Evolutionary conservation across 2,888 invertebrate species (phyloP), one percentile per base, ranked within the genome.

Genomic region (Lissocephala sabroskyi): DNA sequence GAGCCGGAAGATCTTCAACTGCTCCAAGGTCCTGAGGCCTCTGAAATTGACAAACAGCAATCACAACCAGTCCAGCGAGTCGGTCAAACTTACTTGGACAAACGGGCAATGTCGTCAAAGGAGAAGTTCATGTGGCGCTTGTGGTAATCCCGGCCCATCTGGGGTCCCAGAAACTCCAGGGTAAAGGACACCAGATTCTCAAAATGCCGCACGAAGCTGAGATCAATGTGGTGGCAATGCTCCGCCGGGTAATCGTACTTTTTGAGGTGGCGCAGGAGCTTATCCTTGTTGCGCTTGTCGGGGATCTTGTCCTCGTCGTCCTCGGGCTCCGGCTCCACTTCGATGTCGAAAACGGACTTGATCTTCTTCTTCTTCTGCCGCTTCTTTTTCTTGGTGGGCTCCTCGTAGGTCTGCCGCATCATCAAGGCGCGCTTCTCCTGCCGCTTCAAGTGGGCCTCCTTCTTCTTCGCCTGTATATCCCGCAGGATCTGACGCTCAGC

Each of bases 191-290:
- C 57, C 10, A 83, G 41, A 7, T 62, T 51, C 0, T 60, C 49
- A 19, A 82, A 76, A 40, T 61, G 59, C 2, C 71, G 65, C 10
- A 83, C 39, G 37, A 82, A 70, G 10, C 71, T 59, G 2, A 83
- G 59, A 36, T 80, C 67, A 9, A 80, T 63, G 49, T 83, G 82
- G 42, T 78, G 79, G 11, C 83, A 82, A 16, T 77, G 62, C 30
- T 79, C 64, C 11, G 67, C 44, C 0, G 78, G 77, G 49, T 70
- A 82, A n/a, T 68, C 54, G 2, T 66, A 65, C 13, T 45, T 47
- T 23, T 59, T 62, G 0, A 52, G 6, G 1, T 50, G 52, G 0
- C 29, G n/a, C 9, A 79, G 7, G 2, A 47, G 42, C 10, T 61
- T 62, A 2, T 52, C 52, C 44, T 65, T 62, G 36, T 80, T 79